phyloP scores from a whole-genome alignment of 1,140 invertebrate genomes.

The Panulirus ornatus region DNA sequence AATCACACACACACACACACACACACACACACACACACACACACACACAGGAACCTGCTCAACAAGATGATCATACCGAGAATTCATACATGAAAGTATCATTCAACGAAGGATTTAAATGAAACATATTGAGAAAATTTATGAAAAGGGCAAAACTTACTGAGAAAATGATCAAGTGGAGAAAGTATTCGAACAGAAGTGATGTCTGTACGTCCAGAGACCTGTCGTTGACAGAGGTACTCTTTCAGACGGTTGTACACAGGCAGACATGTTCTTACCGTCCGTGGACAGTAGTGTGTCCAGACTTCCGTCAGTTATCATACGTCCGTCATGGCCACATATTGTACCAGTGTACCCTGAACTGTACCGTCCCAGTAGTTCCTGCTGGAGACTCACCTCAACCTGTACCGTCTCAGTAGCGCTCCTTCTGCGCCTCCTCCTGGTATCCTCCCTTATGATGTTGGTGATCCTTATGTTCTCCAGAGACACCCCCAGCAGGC shows the following conservation, averaged over 20 bases:
- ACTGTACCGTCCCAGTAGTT: background rate
- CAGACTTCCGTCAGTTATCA: background rate
- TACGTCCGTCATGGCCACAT: background rate
- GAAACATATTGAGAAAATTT: too few species aligned
- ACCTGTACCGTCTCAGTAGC: background rate
- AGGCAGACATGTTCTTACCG: too few species aligned
- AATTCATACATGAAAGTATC: background rate
- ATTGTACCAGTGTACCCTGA: background rate
- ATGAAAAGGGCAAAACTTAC: too few species aligned
- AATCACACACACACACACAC: background rate
- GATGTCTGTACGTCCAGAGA: too few species aligned
- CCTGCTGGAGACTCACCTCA: too few species aligned
- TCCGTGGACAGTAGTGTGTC: too few species aligned
- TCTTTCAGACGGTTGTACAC: too few species aligned
- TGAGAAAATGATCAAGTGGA: too few species aligned
- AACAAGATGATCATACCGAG: background rate
- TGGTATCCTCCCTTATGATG: conserved; percentile 44
- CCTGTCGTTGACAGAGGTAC: too few species aligned
- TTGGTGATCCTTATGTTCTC: conserved; percentile 61
- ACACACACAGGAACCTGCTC: background rate
- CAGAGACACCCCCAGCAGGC: conserved; percentile 36
- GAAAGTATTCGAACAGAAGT: too few species aligned
- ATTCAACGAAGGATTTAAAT: background rate
- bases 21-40: background rate
- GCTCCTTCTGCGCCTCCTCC: conserved; percentile 15